Conservation (phyloP, 2,888 invertebrate genomes). For the Itoplectis maculator region DNA sequence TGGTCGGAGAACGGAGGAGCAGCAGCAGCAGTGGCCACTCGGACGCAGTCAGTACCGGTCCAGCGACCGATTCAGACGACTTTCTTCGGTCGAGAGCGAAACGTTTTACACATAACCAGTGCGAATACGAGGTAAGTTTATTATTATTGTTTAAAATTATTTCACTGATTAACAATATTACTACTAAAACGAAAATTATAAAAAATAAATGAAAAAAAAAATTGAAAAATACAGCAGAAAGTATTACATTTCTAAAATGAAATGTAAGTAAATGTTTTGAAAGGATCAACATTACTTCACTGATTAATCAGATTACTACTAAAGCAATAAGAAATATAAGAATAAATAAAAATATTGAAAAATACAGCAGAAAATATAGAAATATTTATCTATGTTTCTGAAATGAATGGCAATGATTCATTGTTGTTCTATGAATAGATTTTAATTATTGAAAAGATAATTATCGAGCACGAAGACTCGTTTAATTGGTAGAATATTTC, state of each 20-base stretch:
- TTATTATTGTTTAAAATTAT: not conserved
- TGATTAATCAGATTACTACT: too few relatives aligned
- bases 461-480: not conserved
- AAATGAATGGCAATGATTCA: not conserved
- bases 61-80: conserved; percentile 75
- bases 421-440: not conserved
- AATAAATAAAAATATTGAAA: too few relatives aligned
- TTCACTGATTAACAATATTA: not conserved
- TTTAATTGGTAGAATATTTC: not conserved
- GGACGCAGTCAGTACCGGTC: conserved; percentile 78
- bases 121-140: conserved; percentile 52
- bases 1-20: conserved; percentile 48
- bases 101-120: conserved; percentile 36
- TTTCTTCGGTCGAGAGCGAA: conserved; percentile 36
- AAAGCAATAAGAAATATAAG: too few relatives aligned
- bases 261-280: too few relatives aligned
- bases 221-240: too few relatives aligned
- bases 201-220: too few relatives aligned
- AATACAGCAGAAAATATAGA: not conserved
- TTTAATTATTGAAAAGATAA: not conserved
- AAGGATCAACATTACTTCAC: too few relatives aligned
- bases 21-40: too few relatives aligned
- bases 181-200: too few relatives aligned
- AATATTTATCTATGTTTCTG: too few relatives aligned
- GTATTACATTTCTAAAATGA: too few relatives aligned